Percentiles rank a stretch among this genome's conserved stretches.
Conservation (phyloP, 2,888 invertebrate species). For the Dichetophora obliterata region DNA sequence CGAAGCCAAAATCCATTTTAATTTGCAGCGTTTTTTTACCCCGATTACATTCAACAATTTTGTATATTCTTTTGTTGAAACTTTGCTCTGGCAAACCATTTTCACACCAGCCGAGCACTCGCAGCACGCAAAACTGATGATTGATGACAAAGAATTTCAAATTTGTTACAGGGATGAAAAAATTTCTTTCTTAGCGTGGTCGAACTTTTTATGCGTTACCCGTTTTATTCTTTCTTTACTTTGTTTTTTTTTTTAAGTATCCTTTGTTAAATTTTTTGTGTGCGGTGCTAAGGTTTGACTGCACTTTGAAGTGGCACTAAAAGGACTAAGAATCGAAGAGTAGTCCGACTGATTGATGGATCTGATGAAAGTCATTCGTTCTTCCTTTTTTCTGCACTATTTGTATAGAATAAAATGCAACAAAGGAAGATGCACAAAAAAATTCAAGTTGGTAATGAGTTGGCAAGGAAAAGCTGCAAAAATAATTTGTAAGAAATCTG, state of each 20-base stretch:
- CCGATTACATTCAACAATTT: neutral
- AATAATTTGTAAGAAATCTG: no score
- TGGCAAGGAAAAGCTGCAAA: no score
- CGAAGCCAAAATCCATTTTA: slow-evolving; percentile 1
- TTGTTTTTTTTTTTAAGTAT: neutral
- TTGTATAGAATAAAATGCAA: no score
- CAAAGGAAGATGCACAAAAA: no score
- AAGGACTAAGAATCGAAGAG: no score
- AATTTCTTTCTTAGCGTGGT: neutral
- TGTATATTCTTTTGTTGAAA: neutral
- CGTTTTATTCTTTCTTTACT: neutral
- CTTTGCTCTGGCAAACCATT: neutral
- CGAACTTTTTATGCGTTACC: neutral
- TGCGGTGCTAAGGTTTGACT: neutral
- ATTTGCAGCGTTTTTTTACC: neutral
- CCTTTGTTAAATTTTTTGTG: neutral
- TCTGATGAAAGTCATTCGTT: no score
- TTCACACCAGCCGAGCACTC: neutral
- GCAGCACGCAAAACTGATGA: neutral
- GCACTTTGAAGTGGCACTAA: no score
- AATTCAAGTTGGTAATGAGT: no score
- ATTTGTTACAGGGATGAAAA: neutral
- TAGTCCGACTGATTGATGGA: no score
- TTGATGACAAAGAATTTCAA: slow-evolving; percentile 14
- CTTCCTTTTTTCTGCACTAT: no score